Evolutionary conservation across 2,113 vertebrate genomes (phyloP).

Genomic region (Actinemys pallida): DNA sequence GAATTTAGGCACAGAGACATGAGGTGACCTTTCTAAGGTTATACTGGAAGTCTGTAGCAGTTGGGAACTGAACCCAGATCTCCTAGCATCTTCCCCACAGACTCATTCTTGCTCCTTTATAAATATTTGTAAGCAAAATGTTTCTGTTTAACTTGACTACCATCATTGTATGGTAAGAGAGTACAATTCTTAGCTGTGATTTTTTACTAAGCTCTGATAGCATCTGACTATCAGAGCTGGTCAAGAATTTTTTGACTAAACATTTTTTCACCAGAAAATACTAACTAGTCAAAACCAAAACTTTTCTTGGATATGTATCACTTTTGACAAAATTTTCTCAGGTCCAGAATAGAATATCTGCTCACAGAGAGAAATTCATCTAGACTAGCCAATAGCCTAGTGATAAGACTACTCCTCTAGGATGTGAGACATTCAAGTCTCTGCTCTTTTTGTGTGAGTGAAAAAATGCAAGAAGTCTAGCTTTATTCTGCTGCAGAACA

Average conservation of each 20-base stretch:
- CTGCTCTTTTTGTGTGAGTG: neutral
- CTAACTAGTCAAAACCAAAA: neutral
- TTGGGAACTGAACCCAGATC: neutral
- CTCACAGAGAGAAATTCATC: neutral
- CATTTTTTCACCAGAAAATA: neutral
- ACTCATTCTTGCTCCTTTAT: neutral
- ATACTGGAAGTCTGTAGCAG: neutral
- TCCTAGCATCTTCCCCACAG: neutral
- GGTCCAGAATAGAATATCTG: neutral
- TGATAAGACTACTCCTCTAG: neutral
- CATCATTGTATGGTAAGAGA: neutral
- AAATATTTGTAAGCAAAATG: conserved; percentile 25
- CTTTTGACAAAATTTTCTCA: neutral
- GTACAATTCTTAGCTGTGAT: neutral
- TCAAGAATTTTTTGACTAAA: neutral
- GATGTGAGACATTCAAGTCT: neutral
- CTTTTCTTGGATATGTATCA: neutral
- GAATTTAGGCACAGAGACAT: neutral
- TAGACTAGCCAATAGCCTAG: neutral
- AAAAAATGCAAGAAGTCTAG: neutral
- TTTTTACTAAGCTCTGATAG: neutral
- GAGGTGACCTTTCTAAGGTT: neutral
- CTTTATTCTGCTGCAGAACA: neutral
- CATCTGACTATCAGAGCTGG: neutral
- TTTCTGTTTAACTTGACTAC: neutral